These are phyloP conservation scores for Molossus molossus DNA, from an alignment of 2,797 vertebrate genomes.

Conservation along the genomic window DNA sequence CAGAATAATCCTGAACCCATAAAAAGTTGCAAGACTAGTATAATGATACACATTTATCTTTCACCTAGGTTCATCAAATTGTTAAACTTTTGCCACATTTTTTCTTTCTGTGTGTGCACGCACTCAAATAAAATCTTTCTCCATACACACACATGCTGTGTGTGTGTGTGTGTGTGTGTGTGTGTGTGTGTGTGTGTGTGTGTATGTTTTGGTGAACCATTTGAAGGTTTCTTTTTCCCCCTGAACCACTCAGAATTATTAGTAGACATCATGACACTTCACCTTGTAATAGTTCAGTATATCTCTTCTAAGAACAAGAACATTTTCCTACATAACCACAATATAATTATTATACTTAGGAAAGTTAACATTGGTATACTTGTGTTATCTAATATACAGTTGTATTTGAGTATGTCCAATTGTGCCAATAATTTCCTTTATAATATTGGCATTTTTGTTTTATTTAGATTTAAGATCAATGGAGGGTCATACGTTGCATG, in stretches of 20 bases:
- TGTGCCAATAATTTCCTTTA: constrained; percentile 21
- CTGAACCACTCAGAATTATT: constrained; percentile 61
- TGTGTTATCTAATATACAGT: constrained; percentile 43
- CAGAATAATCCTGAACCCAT: constrained; percentile 48
- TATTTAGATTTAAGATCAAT: not conserved
- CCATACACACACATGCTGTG: not conserved
- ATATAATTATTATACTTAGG: not conserved
- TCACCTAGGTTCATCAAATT: constrained; percentile 14
- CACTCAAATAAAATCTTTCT: not conserved
- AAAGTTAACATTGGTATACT: constrained; percentile 1
- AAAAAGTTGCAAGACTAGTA: constrained; percentile 54
- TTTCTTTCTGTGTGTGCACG: not conserved
- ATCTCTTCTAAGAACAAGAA: constrained; percentile 62
- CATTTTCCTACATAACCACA: not conserved
- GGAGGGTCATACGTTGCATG: not conserved
- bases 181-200: not conserved
- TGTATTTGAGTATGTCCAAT: not conserved
- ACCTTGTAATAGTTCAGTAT: constrained; percentile 46
- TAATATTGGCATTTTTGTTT: not conserved
- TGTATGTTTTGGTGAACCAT: constrained; percentile 30
- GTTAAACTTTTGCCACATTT: constrained; percentile 17
- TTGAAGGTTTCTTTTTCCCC: not conserved
- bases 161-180: not conserved
- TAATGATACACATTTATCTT: not conserved
- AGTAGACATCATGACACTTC: constrained; percentile 16